Evolutionary conservation across 2,888 invertebrate species (phyloP).

Genomic region (Acleris emargana): DNA sequence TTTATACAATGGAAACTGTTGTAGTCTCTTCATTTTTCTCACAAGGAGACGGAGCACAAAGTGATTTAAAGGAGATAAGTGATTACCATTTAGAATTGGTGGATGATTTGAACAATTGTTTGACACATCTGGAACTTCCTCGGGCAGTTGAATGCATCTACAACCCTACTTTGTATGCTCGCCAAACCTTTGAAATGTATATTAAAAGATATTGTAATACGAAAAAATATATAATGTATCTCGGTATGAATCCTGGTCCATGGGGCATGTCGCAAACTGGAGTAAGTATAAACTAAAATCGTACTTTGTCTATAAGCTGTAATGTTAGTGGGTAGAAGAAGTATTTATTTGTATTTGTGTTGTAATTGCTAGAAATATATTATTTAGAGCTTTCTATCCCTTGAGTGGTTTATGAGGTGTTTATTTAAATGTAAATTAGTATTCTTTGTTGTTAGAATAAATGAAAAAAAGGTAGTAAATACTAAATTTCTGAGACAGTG

Average conservation of each 20-base stretch:
- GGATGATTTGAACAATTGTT: conserved; percentile 68
- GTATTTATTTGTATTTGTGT: no score
- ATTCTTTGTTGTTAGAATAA: no score
- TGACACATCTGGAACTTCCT: conserved; percentile 77
- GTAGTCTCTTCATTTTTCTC: conserved; percentile 66
- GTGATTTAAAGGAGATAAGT: conserved; percentile 43
- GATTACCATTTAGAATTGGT: conserved; percentile 62
- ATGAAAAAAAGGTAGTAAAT: neutral
- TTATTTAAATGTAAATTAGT: no score
- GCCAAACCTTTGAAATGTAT: conserved; percentile 89
- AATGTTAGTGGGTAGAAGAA: no score
- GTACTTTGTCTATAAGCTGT: no score
- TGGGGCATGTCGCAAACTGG: conserved; percentile 98
- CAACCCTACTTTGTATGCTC: conserved; percentile 94
- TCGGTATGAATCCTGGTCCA: conserved; percentile 99
- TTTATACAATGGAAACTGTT: conserved; percentile 50
- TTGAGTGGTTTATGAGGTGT: no score
- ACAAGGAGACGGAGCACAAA: conserved; percentile 20
- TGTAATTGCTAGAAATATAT: no score
- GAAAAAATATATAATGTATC: conserved; percentile 89
- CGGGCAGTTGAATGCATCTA: conserved; percentile 87
- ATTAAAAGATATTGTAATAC: conserved; percentile 87
- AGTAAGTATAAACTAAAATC: conserved; percentile 74
- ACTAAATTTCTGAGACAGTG: no score
- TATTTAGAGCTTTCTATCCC: no score